Evolutionary conservation across 2,888 invertebrate species (phyloP).

Genomic region (Latheticus oryzae): DNA sequence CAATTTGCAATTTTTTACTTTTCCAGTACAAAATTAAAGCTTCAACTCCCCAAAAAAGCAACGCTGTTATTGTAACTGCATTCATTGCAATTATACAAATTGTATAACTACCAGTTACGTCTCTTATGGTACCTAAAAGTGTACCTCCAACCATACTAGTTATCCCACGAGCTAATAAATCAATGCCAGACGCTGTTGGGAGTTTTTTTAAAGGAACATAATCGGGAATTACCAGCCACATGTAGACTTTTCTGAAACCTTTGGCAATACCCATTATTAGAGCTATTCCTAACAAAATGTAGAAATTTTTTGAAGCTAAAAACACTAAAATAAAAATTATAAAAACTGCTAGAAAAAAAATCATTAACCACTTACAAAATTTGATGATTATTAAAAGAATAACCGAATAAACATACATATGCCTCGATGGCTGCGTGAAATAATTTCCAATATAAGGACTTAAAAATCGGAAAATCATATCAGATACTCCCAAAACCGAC

Average conservation of each 20-base stretch:
- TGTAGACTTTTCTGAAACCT: slow-evolving; percentile 48
- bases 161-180: slow-evolving; percentile 76
- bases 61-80: slow-evolving; percentile 69
- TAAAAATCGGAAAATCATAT: slow-evolving; percentile 72
- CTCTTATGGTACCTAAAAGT: slow-evolving; percentile 69
- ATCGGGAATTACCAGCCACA: slow-evolving; percentile 76
- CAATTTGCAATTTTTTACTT: background rate
- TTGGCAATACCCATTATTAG: slow-evolving; percentile 2
- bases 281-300: slow-evolving; percentile 1
- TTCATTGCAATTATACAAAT: slow-evolving; percentile 73
- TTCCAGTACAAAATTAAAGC: slow-evolving; percentile 2
- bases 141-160: slow-evolving; percentile 73
- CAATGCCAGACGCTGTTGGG: slow-evolving; percentile 76
- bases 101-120: slow-evolving; percentile 71
- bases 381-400: slow-evolving; percentile 71
- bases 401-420: slow-evolving; percentile 75
- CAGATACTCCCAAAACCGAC: slow-evolving; percentile 69
- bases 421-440: slow-evolving; percentile 71
- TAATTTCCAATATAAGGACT: slow-evolving; percentile 76
- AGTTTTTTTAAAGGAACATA: slow-evolving; percentile 76
- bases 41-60: slow-evolving; percentile 71
- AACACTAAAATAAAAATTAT: slow-evolving; percentile 19
- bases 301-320: background rate
- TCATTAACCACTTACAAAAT: slow-evolving; percentile 69
- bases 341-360: slow-evolving; percentile 8